Conservation (phyloP, 2,113 vertebrate species). For the Cryptotis parvus region DNA sequence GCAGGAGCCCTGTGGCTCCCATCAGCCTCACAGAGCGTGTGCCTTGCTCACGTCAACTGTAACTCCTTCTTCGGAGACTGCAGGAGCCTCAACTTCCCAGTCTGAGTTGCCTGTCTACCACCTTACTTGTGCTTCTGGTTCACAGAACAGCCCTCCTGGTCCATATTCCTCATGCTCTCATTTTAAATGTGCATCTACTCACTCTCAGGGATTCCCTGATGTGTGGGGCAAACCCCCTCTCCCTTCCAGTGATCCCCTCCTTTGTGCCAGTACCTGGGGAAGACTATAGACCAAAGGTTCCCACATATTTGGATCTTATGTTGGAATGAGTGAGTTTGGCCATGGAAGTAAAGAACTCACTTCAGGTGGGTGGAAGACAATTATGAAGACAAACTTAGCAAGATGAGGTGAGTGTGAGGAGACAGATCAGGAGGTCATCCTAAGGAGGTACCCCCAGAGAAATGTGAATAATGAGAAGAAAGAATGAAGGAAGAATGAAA, state of each 20-base stretch:
- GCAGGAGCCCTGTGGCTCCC: not conserved
- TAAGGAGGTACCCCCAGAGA: not conserved
- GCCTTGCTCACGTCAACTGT: not conserved
- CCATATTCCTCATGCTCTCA: not conserved
- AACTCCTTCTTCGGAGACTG: not conserved
- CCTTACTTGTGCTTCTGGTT: not conserved
- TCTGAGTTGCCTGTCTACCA: no score
- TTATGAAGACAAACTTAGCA: not conserved
- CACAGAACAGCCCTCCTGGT: not conserved
- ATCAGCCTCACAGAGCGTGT: not conserved
- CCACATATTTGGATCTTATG: not conserved
- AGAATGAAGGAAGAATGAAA: not conserved
- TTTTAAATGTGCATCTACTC: not conserved
- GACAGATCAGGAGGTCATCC: not conserved
- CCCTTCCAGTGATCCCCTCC: not conserved
- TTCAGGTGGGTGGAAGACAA: not conserved
- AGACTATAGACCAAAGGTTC: not conserved
- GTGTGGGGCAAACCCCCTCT: not conserved
- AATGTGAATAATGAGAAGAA: not conserved
- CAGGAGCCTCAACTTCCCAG: not conserved
- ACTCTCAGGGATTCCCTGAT: not conserved
- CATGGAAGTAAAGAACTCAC: not conserved
- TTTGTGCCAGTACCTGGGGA: not conserved
- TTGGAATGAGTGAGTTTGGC: not conserved
- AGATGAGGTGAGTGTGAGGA: not conserved